These are phyloP conservation scores for Regulus satrapa DNA, from an alignment of 2,113 vertebrate genomes.

Conservation along the genomic window DNA sequence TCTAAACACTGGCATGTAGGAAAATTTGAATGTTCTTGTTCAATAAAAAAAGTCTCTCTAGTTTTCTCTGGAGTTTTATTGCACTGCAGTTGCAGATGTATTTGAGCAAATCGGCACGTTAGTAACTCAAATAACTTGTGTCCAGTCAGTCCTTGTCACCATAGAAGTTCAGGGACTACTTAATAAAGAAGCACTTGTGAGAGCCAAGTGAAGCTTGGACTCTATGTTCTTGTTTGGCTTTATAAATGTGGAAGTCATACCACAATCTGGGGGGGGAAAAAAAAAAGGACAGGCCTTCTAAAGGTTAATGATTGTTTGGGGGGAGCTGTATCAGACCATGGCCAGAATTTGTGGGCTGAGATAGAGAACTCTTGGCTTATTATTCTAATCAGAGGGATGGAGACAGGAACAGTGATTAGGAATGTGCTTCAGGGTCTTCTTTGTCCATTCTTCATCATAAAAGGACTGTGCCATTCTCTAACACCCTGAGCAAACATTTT, in stretches of 20 bases:
- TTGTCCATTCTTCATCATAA: background rate
- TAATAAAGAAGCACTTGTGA: background rate
- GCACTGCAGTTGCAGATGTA: background rate
- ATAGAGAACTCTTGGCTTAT: background rate
- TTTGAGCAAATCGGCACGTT: background rate
- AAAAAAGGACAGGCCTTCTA: background rate
- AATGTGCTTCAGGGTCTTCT: background rate
- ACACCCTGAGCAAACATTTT: fast-evolving
- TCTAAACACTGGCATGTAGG: background rate
- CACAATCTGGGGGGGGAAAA: too few species aligned
- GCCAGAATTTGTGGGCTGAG: background rate
- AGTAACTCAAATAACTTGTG: background rate
- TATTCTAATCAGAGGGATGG: background rate
- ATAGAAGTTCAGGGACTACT: background rate
- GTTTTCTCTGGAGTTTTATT: background rate
- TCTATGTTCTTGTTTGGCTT: background rate
- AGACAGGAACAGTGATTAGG: too few species aligned
- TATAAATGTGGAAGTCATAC: background rate
- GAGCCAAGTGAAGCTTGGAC: background rate
- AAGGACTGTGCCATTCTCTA: background rate
- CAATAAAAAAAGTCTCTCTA: background rate
- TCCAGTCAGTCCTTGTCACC: fast-evolving
- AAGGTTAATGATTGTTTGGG: background rate
- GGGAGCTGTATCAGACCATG: background rate
- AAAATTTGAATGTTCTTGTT: background rate